phyloP scores from a whole-genome alignment of 2,888 invertebrate species.

The Drosophila basisetae region DNA sequence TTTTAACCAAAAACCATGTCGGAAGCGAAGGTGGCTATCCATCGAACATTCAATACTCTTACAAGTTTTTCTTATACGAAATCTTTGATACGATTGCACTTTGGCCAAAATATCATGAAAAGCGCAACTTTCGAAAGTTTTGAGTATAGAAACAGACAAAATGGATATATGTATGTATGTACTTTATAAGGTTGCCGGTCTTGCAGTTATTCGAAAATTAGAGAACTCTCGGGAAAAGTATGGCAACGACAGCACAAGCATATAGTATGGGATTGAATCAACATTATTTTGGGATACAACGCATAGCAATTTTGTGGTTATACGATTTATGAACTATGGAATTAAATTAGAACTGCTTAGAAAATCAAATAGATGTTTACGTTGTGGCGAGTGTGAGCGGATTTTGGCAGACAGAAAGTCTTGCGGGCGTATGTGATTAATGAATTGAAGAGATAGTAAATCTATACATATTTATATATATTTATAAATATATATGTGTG shows the following conservation, averaged over 20 bases:
- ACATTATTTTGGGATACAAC: slow-evolving; percentile 32
- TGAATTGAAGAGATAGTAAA: slow-evolving; percentile 17
- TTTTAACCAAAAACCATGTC: neutral
- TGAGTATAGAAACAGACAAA: neutral
- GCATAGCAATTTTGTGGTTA: slow-evolving; percentile 8
- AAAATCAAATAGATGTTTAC: slow-evolving; percentile 38
- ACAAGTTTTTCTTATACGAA: neutral
- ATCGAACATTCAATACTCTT: slow-evolving; percentile 9
- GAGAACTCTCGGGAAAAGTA: neutral
- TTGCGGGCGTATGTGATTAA: slow-evolving; percentile 51
- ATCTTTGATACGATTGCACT: neutral
- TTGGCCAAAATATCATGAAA: neutral
- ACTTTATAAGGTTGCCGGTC: neutral
- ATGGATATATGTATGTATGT: too few relatives aligned
- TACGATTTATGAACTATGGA: slow-evolving; percentile 61
- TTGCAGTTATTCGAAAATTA: neutral
- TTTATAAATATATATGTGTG: neutral
- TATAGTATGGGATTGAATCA: slow-evolving; percentile 15
- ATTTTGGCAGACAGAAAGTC: slow-evolving; percentile 6
- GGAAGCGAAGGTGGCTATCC: too few relatives aligned
- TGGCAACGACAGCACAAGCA: slow-evolving; percentile 11
- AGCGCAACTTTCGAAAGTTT: neutral
- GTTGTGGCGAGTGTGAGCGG: slow-evolving; percentile 19
- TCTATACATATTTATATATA: neutral
- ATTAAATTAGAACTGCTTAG: slow-evolving; percentile 24